Evolutionary conservation across 2,113 vertebrate genomes (phyloP), one percentile per base, ranked within the genome.

Genomic region (Monopterus albus): DNA sequence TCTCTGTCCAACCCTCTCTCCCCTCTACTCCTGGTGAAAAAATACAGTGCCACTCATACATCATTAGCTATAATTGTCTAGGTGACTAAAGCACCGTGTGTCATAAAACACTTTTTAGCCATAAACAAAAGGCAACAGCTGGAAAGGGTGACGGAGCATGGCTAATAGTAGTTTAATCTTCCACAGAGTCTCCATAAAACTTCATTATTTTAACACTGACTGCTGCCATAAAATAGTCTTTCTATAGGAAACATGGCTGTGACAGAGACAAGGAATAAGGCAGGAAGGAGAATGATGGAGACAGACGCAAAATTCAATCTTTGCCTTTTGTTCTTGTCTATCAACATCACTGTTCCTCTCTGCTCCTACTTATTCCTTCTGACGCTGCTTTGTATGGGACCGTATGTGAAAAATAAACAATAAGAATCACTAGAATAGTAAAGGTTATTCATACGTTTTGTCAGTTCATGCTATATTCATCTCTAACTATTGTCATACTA

Each of bases 101-200:
- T 75, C 84, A 85, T 92, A 91, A 93, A 92, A 82, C 84, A 90
- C 59, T 78, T 85, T 80, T 82, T 63, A 70, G 83, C 81, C 76
- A 55, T 93, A 92, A 93, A 92, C 91, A 92, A 94, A 86, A 80
- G 78, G 84, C 88, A 92, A 91, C 93, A 93, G 91, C 92, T 91
- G 90, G 87, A 89, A 88, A 79, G 79, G 75, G 72, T 87, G 89
- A 78, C 56, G 20, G 82, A 78, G 83, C 79, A 72, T 88, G 60
- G 68, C 84, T 93, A 93, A 93, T 90, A 91, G 91, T 84, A 77
- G 79, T 91, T 92, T 93, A 92, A 92, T 92, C 90, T 91, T 75
- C 87, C 80, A 81, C 89, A 73, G 85, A 87, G 88, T 90, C 83
- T 78, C 88, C 85, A 91, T 92, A 93, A 93, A 93, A 85, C 85